A percentile compares a stretch with the other conserved stretches of the same genome.
These are phyloP conservation scores for Girardia tigrina DNA, from an alignment of 2,888 invertebrate species.

Conservation along the genomic window DNA sequence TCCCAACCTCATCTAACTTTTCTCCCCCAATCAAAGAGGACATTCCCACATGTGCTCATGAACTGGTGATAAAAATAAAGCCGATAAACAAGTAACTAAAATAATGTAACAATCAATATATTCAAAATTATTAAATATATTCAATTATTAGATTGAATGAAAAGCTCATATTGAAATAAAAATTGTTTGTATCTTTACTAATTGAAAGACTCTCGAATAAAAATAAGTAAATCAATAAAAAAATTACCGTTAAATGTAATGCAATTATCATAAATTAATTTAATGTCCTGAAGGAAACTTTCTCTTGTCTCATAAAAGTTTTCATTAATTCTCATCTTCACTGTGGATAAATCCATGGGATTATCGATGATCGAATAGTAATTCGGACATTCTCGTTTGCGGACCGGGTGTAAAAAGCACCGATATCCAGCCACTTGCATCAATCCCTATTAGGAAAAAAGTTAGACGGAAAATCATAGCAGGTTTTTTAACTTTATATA, in stretches of 20 bases:
- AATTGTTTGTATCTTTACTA: not conserved
- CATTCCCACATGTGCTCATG: too few relatives aligned
- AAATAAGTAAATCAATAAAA: not conserved
- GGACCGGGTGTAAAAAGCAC: constrained; percentile 75
- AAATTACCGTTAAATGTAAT: constrained; percentile 68
- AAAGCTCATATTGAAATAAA: not conserved
- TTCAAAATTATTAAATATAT: not conserved
- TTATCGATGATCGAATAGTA: constrained; percentile 77
- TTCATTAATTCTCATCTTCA: constrained; percentile 59
- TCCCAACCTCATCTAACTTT: too few relatives aligned
- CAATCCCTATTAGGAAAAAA: constrained; percentile 30
- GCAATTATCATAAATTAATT: constrained; percentile 88
- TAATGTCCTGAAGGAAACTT: constrained; percentile 81
- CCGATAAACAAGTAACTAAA: too few relatives aligned
- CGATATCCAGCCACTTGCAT: constrained; percentile 31
- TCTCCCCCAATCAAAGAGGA: too few relatives aligned
- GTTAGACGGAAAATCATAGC: not conserved
- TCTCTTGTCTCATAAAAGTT: constrained; percentile 76
- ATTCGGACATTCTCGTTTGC: constrained; percentile 77
- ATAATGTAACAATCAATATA: not conserved
- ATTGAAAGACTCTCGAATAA: not conserved
- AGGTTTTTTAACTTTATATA: constrained; percentile 29
- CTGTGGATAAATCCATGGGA: constrained; percentile 92
- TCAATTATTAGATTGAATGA: constrained; percentile 26
- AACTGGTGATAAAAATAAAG: too few relatives aligned